phyloP scores from a whole-genome alignment of 2,888 invertebrate genomes.

The Psylliodes chrysocephalus region DNA sequence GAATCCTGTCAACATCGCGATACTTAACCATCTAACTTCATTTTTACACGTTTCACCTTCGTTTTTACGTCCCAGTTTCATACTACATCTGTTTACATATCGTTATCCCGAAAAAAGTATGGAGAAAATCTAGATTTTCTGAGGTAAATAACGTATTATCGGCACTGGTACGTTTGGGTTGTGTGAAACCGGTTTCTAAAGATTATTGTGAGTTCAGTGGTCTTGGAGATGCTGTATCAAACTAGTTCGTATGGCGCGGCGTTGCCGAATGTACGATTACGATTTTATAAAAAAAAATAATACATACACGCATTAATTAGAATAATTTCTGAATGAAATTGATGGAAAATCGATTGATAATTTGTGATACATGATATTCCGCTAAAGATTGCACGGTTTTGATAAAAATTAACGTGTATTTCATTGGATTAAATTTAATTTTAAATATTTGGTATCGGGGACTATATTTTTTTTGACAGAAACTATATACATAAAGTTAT shows the following conservation, averaged over 20 bases:
- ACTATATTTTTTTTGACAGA: slow-evolving; percentile 25
- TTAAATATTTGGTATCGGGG: slow-evolving; percentile 30
- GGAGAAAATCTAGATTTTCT: no score
- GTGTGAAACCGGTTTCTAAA: slow-evolving; percentile 44
- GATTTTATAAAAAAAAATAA: slow-evolving; percentile 33
- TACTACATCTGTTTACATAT: background rate
- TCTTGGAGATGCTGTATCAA: slow-evolving; percentile 49
- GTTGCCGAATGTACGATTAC: slow-evolving; percentile 30
- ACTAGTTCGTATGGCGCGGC: slow-evolving; percentile 43
- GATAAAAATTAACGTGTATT: background rate
- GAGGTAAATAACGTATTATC: background rate
- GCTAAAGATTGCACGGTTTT: background rate
- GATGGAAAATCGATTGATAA: slow-evolving; percentile 3
- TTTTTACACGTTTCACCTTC: background rate
- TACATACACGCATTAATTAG: slow-evolving; percentile 39
- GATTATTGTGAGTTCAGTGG: slow-evolving; percentile 50
- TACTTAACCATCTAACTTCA: background rate
- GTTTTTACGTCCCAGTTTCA: background rate
- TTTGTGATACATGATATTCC: background rate
- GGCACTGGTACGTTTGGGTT: slow-evolving; percentile 25
- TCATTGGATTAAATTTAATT: background rate
- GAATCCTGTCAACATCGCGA: slow-evolving; percentile 4
- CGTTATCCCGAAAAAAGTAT: no score
- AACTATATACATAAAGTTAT: slow-evolving; percentile 33
- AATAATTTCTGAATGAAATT: slow-evolving; percentile 18